Evolutionary conservation across 2,797 vertebrate species (phyloP), one percentile per base, ranked within the genome.

Genomic region (Coreius guichenoti): DNA sequence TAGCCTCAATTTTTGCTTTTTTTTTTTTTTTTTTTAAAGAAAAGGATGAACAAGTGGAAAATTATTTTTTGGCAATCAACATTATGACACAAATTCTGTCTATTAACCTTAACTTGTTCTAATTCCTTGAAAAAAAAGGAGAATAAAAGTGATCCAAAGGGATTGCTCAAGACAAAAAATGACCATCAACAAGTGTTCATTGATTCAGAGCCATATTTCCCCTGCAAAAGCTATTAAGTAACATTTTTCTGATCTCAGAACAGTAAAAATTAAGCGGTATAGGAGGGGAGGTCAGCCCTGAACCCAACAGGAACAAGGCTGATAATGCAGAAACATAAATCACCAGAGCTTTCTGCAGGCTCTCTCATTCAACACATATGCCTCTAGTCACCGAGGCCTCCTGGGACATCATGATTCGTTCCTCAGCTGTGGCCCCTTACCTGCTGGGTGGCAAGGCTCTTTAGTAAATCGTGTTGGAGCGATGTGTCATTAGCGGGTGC

Each of bases 401-500:
- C 58, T 78, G 54, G 81, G 80, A n/a, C 82, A 45, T 39, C 54
- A 33, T 87, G 87, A 89, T 91, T 89, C 77, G 69, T 86, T 88
- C 87, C 74, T 88, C 91, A 91, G 89, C 90, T 91, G 77, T 54
- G 67, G 65, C 67, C 33, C 83, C 58, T 85, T 88, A 92, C 92
- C 92, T 92, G 87, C 89, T 83, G 56, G 65, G 84, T 47, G 86
- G 61, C 67, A 5, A 77, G 72, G n/a, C 78, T 84, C 67, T 76
- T 84, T 43, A 61, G 78, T 61, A 63, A 86, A 47, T 56, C 67
- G 29, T 33, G 78, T 84, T 81, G 36, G 68, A 58, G 47, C 26
- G 82, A 74, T 88, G 86, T 85, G 84, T 89, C 90, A 88, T 86
- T 39, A 47, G 80, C 33, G 76, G 82, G 73, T 63, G 83, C 79